Conservation (phyloP, 1,140 invertebrate genomes). For the Coelopa frigida region DNA sequence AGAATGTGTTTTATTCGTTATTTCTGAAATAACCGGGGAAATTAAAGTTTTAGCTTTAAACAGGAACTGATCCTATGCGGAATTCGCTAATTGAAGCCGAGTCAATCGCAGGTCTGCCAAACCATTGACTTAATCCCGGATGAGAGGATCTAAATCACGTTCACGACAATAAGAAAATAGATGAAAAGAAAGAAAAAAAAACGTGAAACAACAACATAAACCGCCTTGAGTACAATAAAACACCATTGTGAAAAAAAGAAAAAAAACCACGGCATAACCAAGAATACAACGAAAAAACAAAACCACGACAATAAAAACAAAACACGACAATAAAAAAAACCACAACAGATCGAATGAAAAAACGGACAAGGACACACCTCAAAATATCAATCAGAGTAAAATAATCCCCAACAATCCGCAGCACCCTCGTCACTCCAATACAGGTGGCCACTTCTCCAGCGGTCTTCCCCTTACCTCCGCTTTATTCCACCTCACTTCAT, state of each 20-base stretch:
- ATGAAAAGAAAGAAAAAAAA: not conserved
- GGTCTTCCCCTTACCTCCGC: no score
- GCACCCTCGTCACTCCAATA: no score
- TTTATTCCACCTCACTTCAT: no score
- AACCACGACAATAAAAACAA: conserved; percentile 5
- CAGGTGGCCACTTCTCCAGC: no score
- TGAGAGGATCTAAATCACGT: no score
- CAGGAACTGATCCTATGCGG: no score
- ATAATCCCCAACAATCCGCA: conserved; percentile 10
- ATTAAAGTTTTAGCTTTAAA: no score
- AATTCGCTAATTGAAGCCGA: no score
- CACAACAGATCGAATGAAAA: conserved; percentile 6
- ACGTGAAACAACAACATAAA: not conserved
- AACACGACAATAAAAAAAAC: conserved; percentile 7
- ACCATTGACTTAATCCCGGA: no score
- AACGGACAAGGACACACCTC: conserved; percentile 6
- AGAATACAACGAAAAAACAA: not conserved
- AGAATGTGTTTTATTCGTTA: no score
- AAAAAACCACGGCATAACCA: conserved; percentile 1
- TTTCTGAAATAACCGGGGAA: no score
- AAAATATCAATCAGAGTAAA: conserved; percentile 10
- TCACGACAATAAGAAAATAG: not conserved
- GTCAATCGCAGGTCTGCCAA: no score
- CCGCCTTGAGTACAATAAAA: not conserved
- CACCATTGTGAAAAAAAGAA: not conserved